These are phyloP conservation scores for Halictus ligatus DNA, from an alignment of 2,888 invertebrate genomes.

Conservation along the genomic window DNA sequence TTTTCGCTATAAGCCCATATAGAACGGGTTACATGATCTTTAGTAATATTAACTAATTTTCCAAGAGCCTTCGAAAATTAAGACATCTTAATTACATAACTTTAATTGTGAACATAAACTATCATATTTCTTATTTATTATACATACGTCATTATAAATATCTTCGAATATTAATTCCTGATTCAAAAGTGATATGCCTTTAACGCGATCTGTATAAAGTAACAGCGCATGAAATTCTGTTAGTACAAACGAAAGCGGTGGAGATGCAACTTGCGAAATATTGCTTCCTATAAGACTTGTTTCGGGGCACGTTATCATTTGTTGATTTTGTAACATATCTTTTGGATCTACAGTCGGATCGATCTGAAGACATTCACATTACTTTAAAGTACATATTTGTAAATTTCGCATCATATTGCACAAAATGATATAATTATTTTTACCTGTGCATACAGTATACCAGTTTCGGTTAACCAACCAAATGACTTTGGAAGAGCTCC, in stretches of 20 bases:
- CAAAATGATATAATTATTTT: conserved; percentile 59
- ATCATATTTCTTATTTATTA: neutral
- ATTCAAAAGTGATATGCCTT: conserved; percentile 93
- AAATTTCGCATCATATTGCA: neutral
- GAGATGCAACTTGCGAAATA: conserved; percentile 73
- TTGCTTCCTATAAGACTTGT: conserved; percentile 78
- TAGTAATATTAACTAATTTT: conserved; percentile 91
- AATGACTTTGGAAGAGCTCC: conserved; percentile 90
- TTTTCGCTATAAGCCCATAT: conserved; percentile 95
- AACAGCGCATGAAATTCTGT: conserved; percentile 96
- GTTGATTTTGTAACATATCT: conserved; percentile 80
- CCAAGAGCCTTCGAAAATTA: conserved; percentile 87
- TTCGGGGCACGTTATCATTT: conserved; percentile 80
- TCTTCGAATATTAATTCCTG: conserved; percentile 95
- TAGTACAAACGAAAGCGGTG: conserved; percentile 91
- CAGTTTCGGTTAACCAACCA: conserved; percentile 95
- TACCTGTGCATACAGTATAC: conserved; percentile 93
- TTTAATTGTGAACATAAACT: neutral
- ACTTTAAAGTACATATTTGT: conserved; percentile 13
- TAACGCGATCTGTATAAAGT: conserved; percentile 93
- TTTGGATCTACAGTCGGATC: conserved; percentile 80
- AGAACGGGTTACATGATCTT: conserved; percentile 91
- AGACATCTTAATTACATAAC: conserved; percentile 13
- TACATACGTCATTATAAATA: conserved; percentile 88
- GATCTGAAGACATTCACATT: conserved; percentile 72